Base-by-base conservation (phyloP, 2,888 invertebrate species). In the Lobophora halterata region DNA sequence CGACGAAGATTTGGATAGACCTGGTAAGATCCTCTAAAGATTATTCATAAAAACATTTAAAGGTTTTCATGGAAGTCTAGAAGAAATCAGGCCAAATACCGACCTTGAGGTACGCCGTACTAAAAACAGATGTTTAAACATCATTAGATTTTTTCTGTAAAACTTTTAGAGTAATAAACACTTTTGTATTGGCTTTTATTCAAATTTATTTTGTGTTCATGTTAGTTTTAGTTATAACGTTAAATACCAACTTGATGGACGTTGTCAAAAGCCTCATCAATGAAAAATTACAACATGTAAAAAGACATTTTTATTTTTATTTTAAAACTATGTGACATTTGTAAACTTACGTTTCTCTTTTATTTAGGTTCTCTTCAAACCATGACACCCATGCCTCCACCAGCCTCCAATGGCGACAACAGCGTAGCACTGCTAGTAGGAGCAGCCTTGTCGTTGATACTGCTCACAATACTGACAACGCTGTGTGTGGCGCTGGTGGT, bases 391-490 rank as follows among this genome's bases (percentile, higher is more conserved):
- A 57, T 58, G 1, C 74, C 74, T 3, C 72, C 79, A 0, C 56
- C 68, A 0, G 48, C 64, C 0, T 42, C 67, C 0, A 46, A 64
- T 0, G 33, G 3, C 1, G 85, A 86, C 52, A 85, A 83, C 51
- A 73, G 86, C 26, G 72, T 83, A 1, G 81, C 88, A 0, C 50
- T 88, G 5, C 54, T 88, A 0, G 65, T 88, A 0, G 88, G 88
- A 24, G 87, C 83, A 4, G 73, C 80, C 4, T 46, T 88, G 1
- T 75, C 85, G 0, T 62, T 88, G n/a, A 77, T 87, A 0, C 43
- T 87, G 13, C 55, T 88, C n/a, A 86, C 87, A 0, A 77, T 88
- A 23, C 44, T 88, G 45, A 86, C 88, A 1, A 86, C 88, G 0
- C 52, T 88, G 5, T 86, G 88, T 39, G 86, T 88, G 1, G 69